Base-by-base conservation (phyloP, 2,888 invertebrate genomes). In the Sinopyrophorus schimmeli region DNA sequence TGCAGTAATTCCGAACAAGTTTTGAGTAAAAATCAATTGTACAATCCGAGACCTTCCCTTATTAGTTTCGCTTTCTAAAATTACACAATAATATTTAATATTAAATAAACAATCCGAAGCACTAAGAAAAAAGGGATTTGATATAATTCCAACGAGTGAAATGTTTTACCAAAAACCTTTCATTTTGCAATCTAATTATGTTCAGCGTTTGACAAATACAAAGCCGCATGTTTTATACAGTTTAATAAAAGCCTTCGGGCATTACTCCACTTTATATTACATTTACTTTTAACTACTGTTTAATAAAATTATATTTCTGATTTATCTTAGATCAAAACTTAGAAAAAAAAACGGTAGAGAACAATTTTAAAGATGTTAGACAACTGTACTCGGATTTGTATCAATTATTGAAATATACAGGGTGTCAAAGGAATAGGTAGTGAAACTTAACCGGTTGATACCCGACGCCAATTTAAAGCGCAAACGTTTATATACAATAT, bases 121-220 rank as follows among this genome's bases (percentile, higher is more conserved):
- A n/a, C n/a, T n/a, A n/a, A n/a, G n/a, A n/a, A n/a, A n/a, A n/a
- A n/a, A n/a, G n/a, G n/a, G n/a, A n/a, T n/a, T n/a, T n/a, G n/a
- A n/a, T n/a, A n/a, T n/a, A n/a, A n/a, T n/a, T n/a, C n/a, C n/a
- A n/a, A 18, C 32, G 20, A 16, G 18, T 32, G 16, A 20, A 32
- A 32, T 20, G 32, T 4, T 32, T 12, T 20, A 32, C 12, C 11
- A 12, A 11, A 32, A 18, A 20, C 20, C 32, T 32, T 28, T 20
- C 32, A 11, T 20, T 32, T 32, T 20, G 6, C 9, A 12, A 15
- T 20, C 7, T 20, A 32, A 32, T 32, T 12, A 10, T 11, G 11
- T 9, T 32, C 18, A 32, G 32, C 12, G 20, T 16, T 16, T 32
- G 18, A 12, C 32, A 20, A 18, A 20, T 4, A 12, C 12, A 11